phyloP scores from a whole-genome alignment of 2,113 vertebrate genomes.

The Scytalopus superciliaris region DNA sequence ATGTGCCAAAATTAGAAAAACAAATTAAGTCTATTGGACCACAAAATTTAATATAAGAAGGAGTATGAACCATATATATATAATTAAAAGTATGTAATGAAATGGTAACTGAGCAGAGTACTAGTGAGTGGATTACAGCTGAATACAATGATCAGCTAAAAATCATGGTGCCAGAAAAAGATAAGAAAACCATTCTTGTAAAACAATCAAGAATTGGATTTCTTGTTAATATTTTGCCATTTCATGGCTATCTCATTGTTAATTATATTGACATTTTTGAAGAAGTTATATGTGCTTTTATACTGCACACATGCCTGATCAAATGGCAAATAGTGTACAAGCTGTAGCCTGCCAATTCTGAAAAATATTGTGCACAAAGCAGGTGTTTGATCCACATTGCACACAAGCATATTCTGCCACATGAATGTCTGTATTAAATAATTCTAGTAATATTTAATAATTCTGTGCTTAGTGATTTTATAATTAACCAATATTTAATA shows the following conservation, averaged over 20 bases:
- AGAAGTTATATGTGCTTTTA: conserved; percentile 2
- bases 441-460: not conserved
- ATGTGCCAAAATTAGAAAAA: conserved; percentile 62
- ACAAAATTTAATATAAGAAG: conserved; percentile 72
- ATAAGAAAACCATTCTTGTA: conserved; percentile 29
- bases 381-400: not conserved
- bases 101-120: conserved; percentile 15
- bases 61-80: conserved; percentile 19
- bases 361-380: conserved; percentile 10
- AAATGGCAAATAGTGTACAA: not conserved
- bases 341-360: not conserved
- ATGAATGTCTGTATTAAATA: not conserved
- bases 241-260: not conserved
- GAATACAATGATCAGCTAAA: not conserved
- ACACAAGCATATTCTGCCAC: not conserved
- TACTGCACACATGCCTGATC: not conserved
- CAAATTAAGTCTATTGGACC: conserved; percentile 68
- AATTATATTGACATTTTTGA: not conserved
- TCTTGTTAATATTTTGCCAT: conserved; percentile 32
- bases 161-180: conserved; percentile 16
- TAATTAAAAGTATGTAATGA: conserved; percentile 46
- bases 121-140: not conserved
- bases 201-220: conserved; percentile 7
- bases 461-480: not conserved
- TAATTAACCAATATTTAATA: not conserved